Evolutionary conservation across 2,888 invertebrate genomes (phyloP).

Genomic region (Alcis repandata): DNA sequence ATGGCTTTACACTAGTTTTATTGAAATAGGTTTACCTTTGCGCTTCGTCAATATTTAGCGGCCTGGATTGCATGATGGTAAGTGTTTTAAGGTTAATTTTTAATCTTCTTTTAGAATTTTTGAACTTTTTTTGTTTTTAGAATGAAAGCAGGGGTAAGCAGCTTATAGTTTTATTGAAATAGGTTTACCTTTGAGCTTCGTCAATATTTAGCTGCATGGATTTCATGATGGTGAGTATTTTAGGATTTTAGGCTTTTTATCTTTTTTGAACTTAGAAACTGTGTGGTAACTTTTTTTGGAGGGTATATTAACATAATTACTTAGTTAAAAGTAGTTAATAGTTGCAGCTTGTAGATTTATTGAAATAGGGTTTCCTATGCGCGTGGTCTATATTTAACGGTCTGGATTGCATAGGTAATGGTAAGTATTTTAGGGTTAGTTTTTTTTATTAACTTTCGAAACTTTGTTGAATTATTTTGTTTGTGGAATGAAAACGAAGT

Average conservation of each 20-base stretch:
- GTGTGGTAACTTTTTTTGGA: background rate
- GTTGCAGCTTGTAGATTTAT: too few species aligned
- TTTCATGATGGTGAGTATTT: background rate
- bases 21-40: constrained; percentile 24
- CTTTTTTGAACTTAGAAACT: background rate
- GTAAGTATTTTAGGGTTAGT: too few species aligned
- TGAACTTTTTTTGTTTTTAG: background rate
- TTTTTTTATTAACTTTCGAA: too few species aligned
- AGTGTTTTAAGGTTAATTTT: background rate
- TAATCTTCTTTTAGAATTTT: background rate
- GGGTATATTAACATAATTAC: too few species aligned
- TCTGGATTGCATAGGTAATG: constrained; percentile 4
- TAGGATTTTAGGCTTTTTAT: background rate
- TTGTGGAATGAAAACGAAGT: too few species aligned
- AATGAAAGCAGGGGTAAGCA: too few species aligned
- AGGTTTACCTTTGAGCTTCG: constrained; percentile 7
- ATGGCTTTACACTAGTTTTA: constrained; percentile 35
- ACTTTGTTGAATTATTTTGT: too few species aligned
- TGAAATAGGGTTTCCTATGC: constrained; percentile 21
- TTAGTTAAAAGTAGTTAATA: too few species aligned
- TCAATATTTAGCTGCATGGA: constrained; percentile 7
- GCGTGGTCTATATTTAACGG: constrained; percentile 3
- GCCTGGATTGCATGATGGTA: constrained; percentile 1
- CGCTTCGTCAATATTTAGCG: constrained; percentile 9
- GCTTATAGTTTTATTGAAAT: constrained; percentile 33